phyloP scores from a whole-genome alignment of 2,797 vertebrate species.

The Esox masquinongy region DNA sequence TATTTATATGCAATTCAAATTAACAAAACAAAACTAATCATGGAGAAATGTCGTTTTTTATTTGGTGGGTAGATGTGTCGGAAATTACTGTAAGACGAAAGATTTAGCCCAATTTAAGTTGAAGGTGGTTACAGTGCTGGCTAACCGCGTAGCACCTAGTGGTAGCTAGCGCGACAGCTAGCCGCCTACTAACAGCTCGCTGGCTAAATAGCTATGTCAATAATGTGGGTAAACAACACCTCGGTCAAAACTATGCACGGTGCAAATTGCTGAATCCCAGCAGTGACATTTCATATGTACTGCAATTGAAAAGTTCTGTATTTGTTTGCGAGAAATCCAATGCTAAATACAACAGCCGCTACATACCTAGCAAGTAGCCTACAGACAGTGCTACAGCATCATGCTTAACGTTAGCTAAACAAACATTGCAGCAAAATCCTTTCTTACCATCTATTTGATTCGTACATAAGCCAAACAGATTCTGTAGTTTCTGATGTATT shows the following conservation, averaged over 20 bases:
- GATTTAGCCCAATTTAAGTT: not conserved
- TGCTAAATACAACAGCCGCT: slow-evolving; percentile 22
- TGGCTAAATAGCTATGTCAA: slow-evolving; percentile 61
- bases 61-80: not conserved
- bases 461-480: slow-evolving; percentile 45
- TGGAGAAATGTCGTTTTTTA: not conserved
- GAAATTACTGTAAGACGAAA: not conserved
- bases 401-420: slow-evolving; percentile 63
- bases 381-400: not conserved
- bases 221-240: slow-evolving; percentile 49
- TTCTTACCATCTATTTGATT: slow-evolving; percentile 15
- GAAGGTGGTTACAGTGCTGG: not conserved
- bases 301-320: slow-evolving; percentile 16
- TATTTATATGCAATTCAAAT: not conserved
- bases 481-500: not conserved
- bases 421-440: slow-evolving; percentile 73
- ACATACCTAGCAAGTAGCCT: slow-evolving; percentile 44
- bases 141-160: not conserved
- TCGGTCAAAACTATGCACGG: not conserved
- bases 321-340: slow-evolving; percentile 3
- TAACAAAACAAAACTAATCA: not conserved
- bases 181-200: slow-evolving; percentile 4
- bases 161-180: not conserved
- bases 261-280: not conserved
- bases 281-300: not conserved